phyloP scores from a whole-genome alignment of 2,797 vertebrate genomes.

The Spinibarbus caldwelli region DNA sequence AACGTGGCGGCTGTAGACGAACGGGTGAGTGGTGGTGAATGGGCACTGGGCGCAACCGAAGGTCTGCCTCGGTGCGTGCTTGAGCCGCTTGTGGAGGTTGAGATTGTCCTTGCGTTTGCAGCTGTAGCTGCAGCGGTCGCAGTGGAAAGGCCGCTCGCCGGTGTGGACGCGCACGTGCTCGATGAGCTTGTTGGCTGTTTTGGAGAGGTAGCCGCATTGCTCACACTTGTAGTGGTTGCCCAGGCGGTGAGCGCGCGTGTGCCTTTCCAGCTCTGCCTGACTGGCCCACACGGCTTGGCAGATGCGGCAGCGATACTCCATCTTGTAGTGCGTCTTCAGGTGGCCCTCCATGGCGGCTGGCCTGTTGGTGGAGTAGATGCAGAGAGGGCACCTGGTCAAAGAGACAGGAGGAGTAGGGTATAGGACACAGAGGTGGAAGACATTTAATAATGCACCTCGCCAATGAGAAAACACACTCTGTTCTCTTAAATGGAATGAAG shows the following conservation, averaged over 20 bases:
- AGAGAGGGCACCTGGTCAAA: conserved; percentile 93
- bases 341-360: conserved; percentile 99
- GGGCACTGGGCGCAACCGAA: conserved; percentile 95
- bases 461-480: conserved; percentile 33
- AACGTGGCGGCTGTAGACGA: conserved; percentile 97
- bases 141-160: conserved; percentile 99
- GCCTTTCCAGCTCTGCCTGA: conserved; percentile 97
- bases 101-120: conserved; percentile 99
- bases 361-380: conserved; percentile 98
- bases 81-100: conserved; percentile 99
- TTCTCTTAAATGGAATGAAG: conserved; percentile 46
- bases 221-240: conserved; percentile 99
- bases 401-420: conserved; percentile 50
- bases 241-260: conserved; percentile 96
- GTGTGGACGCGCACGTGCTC: conserved; percentile 99
- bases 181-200: conserved; percentile 99
- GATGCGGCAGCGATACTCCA: conserved; percentile 99
- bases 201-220: conserved; percentile 99
- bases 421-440: conserved; percentile 58
- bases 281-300: conserved; percentile 96
- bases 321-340: conserved; percentile 99
- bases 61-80: conserved; percentile 96
- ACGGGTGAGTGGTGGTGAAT: conserved; percentile 97
- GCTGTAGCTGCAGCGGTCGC: conserved; percentile 99
- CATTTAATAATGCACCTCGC: conserved; percentile 42